Conservation (phyloP, 2,888 invertebrate species). For the Dryocosmus kuriphilus region DNA sequence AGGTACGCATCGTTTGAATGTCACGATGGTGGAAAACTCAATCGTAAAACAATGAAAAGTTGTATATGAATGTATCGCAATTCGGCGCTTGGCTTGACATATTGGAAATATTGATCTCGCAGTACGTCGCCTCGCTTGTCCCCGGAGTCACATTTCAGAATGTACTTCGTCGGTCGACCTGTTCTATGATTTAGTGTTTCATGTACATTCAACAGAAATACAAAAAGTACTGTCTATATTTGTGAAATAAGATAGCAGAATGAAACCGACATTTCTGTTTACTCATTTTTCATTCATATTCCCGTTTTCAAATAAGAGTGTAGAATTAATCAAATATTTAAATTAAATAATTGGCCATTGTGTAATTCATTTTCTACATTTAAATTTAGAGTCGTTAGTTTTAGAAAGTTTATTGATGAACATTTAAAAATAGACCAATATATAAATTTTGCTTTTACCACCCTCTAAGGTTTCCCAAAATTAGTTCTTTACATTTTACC, state of each 20-base stretch:
- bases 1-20: slow-evolving; percentile 42
- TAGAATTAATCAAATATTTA: not conserved
- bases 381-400: no score
- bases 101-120: slow-evolving; percentile 63
- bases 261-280: not conserved
- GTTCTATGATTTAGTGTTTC: slow-evolving; percentile 63
- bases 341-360: no score
- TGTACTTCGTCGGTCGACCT: slow-evolving; percentile 65
- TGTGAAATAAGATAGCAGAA: not conserved
- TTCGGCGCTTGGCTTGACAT: slow-evolving; percentile 57
- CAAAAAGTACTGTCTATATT: slow-evolving; percentile 8
- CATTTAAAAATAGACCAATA: no score
- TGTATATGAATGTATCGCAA: slow-evolving; percentile 54
- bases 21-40: slow-evolving; percentile 46
- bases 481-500: not conserved
- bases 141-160: slow-evolving; percentile 66
- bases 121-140: slow-evolving; percentile 59
- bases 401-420: no score
- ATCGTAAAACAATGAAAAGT: slow-evolving; percentile 58
- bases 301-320: not conserved
- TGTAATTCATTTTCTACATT: no score
- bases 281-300: not conserved
- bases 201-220: slow-evolving; percentile 29
- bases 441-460: not conserved
- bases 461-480: not conserved